Base-by-base conservation (phyloP, 2,888 invertebrate genomes). In the Muschampia plurimacula region DNA sequence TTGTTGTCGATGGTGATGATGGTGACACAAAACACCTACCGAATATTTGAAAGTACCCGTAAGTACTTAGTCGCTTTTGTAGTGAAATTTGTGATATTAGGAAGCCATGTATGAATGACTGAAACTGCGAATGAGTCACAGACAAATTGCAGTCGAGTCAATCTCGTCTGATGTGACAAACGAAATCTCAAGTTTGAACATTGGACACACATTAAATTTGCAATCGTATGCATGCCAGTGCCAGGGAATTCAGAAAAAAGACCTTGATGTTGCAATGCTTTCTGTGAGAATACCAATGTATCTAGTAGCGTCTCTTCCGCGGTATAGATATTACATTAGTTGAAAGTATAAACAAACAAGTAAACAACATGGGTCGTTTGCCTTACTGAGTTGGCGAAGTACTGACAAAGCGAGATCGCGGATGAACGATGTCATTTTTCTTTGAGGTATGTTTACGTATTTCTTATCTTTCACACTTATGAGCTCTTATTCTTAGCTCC, bases 161-260 rank as follows among this genome's bases (percentile, higher is more conserved):
- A 79, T 65, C 62, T 73, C 75, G 64, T 75, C 69, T 69, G 78
- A 75, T 76, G 85, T 90, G 88, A 89, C 85, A 86, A 87, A 87
- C 84, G 79, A 79, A 83, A 87, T 84, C 82, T 84, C 84, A 86
- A 89, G 89, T 88, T 86, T 86, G 88, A 85, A 87, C 80, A 86
- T 89, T 87, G 82, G 85, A 87, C 85, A 87, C 84, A 76, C 79
- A 84, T 83, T 83, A 84, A 84, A 82, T 79, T 82, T 81, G 80
- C 85, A 84, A 80, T 83, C 86, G 85, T 82, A 88, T 83, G 83
- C 82, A 88, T 92, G 93, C 93, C 93, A 93, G 92, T 92, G 93
- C 93, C 93, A 94, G 92, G 83, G 89, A 92, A 93, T 93, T 88
- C 81, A 82, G 75, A 79, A 83, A 82, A 77, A 80, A 85, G 86